These are phyloP conservation scores for Platalea minor DNA, from an alignment of 2,797 vertebrate species.

Conservation along the genomic window DNA sequence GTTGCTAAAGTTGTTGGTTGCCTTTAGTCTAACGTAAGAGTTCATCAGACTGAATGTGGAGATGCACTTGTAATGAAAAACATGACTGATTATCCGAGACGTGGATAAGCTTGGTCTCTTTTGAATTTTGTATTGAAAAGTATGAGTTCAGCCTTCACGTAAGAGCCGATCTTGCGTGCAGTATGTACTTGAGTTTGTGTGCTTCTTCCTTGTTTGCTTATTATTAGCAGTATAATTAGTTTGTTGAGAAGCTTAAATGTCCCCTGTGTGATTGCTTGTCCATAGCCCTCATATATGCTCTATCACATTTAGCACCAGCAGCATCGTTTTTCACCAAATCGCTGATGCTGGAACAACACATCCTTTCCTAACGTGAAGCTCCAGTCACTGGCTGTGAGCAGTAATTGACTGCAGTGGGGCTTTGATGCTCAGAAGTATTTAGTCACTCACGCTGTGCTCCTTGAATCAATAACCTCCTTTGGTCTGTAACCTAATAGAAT, in stretches of 20 bases:
- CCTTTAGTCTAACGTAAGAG: neutral
- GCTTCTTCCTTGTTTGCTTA: neutral
- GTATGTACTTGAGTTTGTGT: neutral
- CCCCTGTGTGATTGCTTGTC: neutral
- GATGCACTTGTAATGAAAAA: neutral
- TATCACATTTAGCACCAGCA: neutral
- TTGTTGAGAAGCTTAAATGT: neutral
- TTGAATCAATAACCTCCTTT: slow-evolving; percentile 19
- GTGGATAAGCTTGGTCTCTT: neutral
- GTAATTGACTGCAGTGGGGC: neutral
- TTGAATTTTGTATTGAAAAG: neutral
- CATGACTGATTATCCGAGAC: neutral
- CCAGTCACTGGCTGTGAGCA: neutral
- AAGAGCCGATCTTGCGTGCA: neutral
- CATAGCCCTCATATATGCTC: neutral
- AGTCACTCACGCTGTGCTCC: neutral
- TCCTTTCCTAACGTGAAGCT: neutral
- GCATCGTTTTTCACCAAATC: neutral
- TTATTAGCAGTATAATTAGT: neutral
- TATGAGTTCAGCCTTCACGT: rapidly evolving
- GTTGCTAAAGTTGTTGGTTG: neutral
- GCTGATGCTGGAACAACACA: neutral
- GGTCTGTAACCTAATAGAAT: slow-evolving; percentile 8
- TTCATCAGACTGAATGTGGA: neutral
- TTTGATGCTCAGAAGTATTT: slow-evolving; percentile 23